These are phyloP conservation scores for Notolabrus celidotus DNA, from an alignment of 2,797 vertebrate genomes.

Conservation along the genomic window DNA sequence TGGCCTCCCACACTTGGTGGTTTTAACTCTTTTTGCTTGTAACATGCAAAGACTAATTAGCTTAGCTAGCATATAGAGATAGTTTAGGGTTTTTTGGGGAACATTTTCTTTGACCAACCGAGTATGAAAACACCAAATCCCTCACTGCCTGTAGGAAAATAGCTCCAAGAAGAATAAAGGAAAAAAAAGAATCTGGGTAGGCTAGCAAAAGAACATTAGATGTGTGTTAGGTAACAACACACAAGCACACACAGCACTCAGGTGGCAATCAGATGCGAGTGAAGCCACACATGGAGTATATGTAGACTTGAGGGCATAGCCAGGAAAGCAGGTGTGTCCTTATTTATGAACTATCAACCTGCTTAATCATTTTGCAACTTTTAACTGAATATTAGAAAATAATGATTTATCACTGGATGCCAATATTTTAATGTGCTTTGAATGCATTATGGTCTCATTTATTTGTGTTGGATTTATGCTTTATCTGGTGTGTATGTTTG, in stretches of 20 bases:
- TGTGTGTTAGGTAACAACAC: no score
- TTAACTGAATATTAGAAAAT: background rate
- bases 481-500: conserved; percentile 1
- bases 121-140: no score
- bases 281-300: background rate
- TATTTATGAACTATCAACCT: conserved; percentile 18
- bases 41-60: background rate
- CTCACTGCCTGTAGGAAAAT: no score
- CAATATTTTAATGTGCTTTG: background rate
- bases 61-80: background rate
- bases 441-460: background rate
- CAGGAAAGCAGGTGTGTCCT: background rate
- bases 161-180: no score
- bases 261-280: background rate
- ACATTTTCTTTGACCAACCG: no score
- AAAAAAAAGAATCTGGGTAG: no score
- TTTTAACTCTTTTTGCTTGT: background rate
- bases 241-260: conserved; percentile 6
- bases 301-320: background rate
- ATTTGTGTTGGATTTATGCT: background rate
- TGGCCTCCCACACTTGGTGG: background rate
- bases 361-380: no score
- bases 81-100: background rate
- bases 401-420: background rate
- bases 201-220: no score